Evolutionary conservation across 2,888 invertebrate genomes (phyloP), one percentile per base, ranked within the genome.

Genomic region (Druceiella hillmani): DNA sequence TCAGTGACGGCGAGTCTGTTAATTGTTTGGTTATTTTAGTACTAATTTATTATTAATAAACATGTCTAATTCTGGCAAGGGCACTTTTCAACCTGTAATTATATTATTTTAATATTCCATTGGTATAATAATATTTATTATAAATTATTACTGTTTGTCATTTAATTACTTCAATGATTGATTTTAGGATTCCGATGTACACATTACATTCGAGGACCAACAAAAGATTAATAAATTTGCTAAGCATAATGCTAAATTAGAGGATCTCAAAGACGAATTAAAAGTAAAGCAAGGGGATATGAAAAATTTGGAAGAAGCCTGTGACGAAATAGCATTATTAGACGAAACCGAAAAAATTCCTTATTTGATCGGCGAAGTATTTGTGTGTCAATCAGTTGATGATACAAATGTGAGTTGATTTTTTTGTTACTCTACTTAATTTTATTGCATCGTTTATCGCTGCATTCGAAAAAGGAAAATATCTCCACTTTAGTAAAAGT

Each of bases 151-250:
- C 6, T 33, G 33, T 22, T 46, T 20, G 22, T 7, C 6, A 9
- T 6, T 20, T 20, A 20, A 7, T 43, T 25, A 36, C 10, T 12
- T 33, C 31, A 24, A 44, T 40, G 33, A 26, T 35, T 17, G 32
- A 13, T 59, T 56, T 45, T 53, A 85, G 83, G 89, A 92, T 56
- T 83, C 83, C 32, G 94, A 94, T 71, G 88, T 93, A 41, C 88
- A 94, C 61, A 94, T 98, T 52, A 90, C 92, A 0, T 90, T 79
- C 56, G 95, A 94, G 62, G 98, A 99, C 69, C 98, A 99, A 65
- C 89, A 91, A 57, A 92, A 91, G 69, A 98, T 99, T 46, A 99
- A 99, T 64, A 85, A 83, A 60, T 98, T 98, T 66, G 98, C 98
- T 1, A 78, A 91, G 43, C 78, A 88, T 46, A 95, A 97, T 71